A percentile compares a stretch with the other conserved stretches of the same genome.
phyloP scores from a whole-genome alignment of 2,113 vertebrate species.

The Corythornis vintsioides region DNA sequence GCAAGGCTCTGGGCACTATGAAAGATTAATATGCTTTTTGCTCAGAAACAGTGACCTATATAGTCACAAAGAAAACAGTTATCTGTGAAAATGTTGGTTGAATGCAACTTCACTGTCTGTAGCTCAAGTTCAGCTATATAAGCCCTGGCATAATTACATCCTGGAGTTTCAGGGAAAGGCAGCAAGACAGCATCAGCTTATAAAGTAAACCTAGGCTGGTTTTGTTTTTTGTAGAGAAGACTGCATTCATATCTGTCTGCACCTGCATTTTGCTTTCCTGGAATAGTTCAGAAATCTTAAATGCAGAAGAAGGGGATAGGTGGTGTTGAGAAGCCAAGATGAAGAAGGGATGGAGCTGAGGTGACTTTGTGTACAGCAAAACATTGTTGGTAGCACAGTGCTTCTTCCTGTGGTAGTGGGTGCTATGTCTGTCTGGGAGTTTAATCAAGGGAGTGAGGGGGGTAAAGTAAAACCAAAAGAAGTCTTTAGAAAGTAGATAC shows the following conservation, averaged over 20 bases:
- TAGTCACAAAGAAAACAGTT: background rate
- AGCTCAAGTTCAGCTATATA: background rate
- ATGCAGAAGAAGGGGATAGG: background rate
- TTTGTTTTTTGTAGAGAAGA: too few species aligned
- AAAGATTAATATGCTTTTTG: conserved; percentile 4
- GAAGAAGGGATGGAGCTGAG: background rate
- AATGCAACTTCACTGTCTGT: background rate
- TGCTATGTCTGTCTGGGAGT: background rate
- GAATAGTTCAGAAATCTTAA: background rate
- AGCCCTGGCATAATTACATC: background rate
- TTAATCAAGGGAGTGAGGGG: accelerated
- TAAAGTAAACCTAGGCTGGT: background rate
- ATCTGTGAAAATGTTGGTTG: background rate
- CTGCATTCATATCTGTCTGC: background rate
- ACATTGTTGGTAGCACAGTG: background rate
- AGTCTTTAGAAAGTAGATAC: background rate
- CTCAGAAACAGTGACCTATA: background rate
- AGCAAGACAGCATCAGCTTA: background rate
- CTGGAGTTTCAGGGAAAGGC: background rate
- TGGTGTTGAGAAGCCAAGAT: background rate
- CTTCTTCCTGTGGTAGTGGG: background rate
- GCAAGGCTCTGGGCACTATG: background rate
- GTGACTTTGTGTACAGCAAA: background rate
- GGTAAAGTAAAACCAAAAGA: background rate
- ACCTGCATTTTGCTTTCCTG: background rate